Percentiles rank a stretch among this genome's conserved stretches.
Conservation (phyloP, 2,888 invertebrate genomes). For the Luperina nickerlii region DNA sequence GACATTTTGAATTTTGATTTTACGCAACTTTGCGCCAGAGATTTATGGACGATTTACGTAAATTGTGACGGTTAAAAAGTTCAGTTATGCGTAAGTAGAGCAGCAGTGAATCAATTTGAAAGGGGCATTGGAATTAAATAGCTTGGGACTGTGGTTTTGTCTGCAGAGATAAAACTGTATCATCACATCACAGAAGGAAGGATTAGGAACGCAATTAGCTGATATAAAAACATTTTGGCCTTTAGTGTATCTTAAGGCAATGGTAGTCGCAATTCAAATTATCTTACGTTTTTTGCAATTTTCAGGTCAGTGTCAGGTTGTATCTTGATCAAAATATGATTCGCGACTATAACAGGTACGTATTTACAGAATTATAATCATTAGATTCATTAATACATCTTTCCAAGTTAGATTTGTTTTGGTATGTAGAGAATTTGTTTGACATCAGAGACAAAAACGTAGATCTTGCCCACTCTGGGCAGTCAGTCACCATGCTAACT, state of each 20-base stretch:
- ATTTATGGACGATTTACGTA: constrained; percentile 76
- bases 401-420: too few relatives aligned
- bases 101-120: constrained; percentile 36
- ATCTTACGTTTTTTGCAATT: too few relatives aligned
- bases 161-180: not conserved
- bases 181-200: not conserved
- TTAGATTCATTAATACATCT: too few relatives aligned
- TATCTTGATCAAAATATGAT: too few relatives aligned
- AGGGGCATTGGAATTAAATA: constrained; percentile 20
- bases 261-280: too few relatives aligned
- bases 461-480: not conserved
- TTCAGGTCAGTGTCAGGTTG: too few relatives aligned
- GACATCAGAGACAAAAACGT: not conserved
- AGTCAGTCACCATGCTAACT: not conserved
- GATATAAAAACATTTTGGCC: not conserved
- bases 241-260: not conserved
- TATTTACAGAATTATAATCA: too few relatives aligned
- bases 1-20: constrained; percentile 83
- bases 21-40: constrained; percentile 75
- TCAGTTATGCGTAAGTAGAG: constrained; percentile 61
- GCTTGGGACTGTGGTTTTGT: not conserved
- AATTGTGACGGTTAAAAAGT: constrained; percentile 63
- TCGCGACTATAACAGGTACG: too few relatives aligned
- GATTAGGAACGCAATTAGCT: not conserved
- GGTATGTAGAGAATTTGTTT: not conserved